A percentile compares a stretch with the other conserved stretches of the same genome.
Conservation (phyloP, 2,113 vertebrate genomes). For the Jaculus jaculus region DNA sequence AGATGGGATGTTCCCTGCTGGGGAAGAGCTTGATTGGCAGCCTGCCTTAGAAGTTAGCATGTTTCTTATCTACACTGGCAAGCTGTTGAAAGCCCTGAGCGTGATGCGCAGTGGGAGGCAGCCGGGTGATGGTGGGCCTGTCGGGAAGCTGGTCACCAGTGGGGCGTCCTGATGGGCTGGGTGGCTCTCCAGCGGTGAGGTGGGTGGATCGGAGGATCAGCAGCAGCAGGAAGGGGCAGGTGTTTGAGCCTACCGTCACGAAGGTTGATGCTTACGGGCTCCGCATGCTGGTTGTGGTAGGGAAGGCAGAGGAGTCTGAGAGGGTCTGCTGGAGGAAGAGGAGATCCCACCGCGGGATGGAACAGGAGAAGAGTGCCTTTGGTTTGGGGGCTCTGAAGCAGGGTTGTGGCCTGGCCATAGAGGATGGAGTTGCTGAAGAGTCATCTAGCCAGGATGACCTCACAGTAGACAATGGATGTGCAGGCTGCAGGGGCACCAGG, state of each 20-base stretch:
- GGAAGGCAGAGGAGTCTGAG: background rate
- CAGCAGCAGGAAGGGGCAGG: background rate
- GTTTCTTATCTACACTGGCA: background rate
- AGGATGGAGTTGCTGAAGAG: accelerated
- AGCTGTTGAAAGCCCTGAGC: background rate
- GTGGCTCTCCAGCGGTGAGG: accelerated
- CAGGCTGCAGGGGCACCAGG: background rate
- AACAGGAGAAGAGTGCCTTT: background rate
- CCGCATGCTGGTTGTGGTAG: background rate
- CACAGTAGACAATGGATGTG: background rate
- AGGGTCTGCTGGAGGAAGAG: background rate
- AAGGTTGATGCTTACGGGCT: background rate
- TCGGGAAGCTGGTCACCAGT: background rate
- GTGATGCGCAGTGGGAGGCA: background rate
- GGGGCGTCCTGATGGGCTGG: background rate
- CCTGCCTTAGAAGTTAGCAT: background rate
- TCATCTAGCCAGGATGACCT: background rate
- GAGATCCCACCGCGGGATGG: accelerated
- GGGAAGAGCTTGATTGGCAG: background rate
- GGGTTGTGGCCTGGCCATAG: background rate
- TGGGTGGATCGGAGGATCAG: background rate
- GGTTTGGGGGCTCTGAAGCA: background rate
- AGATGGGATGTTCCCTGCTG: accelerated
- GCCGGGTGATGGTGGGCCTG: background rate
- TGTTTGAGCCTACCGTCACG: accelerated